Conservation (phyloP, 2,888 invertebrate genomes). For the Choristoneura rosaceana region DNA sequence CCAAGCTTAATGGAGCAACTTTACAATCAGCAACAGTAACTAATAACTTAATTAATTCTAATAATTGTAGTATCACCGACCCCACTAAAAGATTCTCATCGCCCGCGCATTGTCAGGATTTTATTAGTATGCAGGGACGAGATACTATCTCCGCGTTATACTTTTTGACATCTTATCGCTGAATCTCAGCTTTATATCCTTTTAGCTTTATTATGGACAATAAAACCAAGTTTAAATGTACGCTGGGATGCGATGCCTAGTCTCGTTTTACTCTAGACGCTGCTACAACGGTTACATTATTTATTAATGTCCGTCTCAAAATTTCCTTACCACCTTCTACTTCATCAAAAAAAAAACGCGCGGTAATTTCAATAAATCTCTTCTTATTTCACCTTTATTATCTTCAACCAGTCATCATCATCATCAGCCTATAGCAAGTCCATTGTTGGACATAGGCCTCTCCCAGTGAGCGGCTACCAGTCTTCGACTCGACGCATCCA, state of each 20-base stretch:
- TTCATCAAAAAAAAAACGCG: too few relatives aligned
- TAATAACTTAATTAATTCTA: conserved; percentile 22
- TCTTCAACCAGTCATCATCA: too few relatives aligned
- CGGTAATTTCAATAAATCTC: too few relatives aligned
- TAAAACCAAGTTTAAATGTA: conserved; percentile 45
- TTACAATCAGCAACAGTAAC: neutral
- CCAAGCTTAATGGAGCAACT: neutral
- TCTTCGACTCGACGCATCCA: too few relatives aligned
- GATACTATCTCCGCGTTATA: conserved; percentile 33
- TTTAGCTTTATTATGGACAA: conserved; percentile 42
- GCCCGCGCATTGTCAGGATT: conserved; percentile 26
- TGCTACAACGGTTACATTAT: too few relatives aligned
- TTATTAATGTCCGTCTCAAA: too few relatives aligned
- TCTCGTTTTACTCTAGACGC: conserved; percentile 19
- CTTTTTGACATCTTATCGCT: conserved; percentile 38
- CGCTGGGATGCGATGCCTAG: conserved; percentile 30
- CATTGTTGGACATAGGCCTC: too few relatives aligned
- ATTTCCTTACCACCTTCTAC: too few relatives aligned
- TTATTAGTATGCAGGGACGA: conserved; percentile 17
- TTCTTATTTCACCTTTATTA: too few relatives aligned
- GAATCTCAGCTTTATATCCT: conserved; percentile 37
- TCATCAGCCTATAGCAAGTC: too few relatives aligned
- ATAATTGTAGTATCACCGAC: conserved; percentile 32
- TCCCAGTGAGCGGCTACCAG: too few relatives aligned
- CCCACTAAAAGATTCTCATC: conserved; percentile 33